Percentiles rank a stretch among this genome's conserved stretches.
Conservation (phyloP, 2,113 vertebrate species). For the Tursiops truncatus region DNA sequence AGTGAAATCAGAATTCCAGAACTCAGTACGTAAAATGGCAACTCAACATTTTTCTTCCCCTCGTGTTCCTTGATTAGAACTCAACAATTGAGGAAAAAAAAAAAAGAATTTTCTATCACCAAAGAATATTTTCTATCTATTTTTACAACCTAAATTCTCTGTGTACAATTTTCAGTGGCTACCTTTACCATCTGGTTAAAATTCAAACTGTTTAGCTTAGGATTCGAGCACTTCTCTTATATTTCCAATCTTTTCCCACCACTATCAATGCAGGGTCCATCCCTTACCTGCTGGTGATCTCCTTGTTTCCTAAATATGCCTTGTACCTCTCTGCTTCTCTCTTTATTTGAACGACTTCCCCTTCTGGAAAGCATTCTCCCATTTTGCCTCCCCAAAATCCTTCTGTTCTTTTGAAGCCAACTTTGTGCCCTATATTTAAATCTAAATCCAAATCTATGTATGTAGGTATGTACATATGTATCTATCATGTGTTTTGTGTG, state of each 20-base stretch:
- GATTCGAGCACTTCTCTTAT: background rate
- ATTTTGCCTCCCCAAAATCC: background rate
- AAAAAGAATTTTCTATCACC: background rate
- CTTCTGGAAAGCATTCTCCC: background rate
- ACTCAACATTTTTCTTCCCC: background rate
- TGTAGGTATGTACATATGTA: background rate
- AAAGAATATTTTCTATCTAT: background rate
- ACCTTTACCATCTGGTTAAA: background rate
- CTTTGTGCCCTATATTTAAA: background rate
- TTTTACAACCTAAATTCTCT: background rate
- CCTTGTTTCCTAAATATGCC: background rate
- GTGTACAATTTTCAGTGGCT: background rate
- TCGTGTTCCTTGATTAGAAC: background rate
- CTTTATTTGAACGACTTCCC: background rate
- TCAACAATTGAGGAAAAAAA: background rate
- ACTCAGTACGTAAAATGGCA: conserved; percentile 16
- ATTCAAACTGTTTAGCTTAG: background rate
- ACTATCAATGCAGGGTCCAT: background rate
- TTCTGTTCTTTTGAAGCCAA: background rate
- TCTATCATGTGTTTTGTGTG: background rate
- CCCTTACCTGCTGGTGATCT: background rate
- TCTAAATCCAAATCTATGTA: background rate
- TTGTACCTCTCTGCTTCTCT: background rate
- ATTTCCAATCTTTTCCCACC: background rate
- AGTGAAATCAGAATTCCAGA: conserved; percentile 67